A percentile compares a stretch with the other conserved stretches of the same genome.
Conservation (phyloP, 2,888 invertebrate species). For the Sericinus montela region DNA sequence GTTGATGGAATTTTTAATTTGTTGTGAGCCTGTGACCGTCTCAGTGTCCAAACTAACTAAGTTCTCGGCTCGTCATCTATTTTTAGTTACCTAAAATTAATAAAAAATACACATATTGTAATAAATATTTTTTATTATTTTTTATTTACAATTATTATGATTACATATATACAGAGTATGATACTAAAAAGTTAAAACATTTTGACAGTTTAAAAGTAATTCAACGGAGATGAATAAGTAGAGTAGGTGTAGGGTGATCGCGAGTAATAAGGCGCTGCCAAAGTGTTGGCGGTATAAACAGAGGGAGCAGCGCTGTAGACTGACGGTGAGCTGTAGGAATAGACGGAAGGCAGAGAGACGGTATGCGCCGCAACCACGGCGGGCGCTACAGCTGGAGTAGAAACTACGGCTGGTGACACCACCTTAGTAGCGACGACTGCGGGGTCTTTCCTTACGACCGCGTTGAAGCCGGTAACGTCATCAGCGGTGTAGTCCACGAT, state of each 20-base stretch:
- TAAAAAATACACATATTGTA: too few relatives aligned
- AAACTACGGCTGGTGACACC: slow-evolving; percentile 26
- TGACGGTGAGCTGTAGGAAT: background rate
- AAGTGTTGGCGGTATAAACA: background rate
- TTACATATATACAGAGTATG: too few relatives aligned
- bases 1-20: too few relatives aligned
- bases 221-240: background rate
- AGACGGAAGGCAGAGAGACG: slow-evolving; percentile 24
- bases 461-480: slow-evolving; percentile 73
- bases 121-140: too few relatives aligned
- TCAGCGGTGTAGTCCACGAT: slow-evolving; percentile 75
- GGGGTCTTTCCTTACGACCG: slow-evolving; percentile 73
- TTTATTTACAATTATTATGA: too few relatives aligned
- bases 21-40: too few relatives aligned
- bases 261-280: slow-evolving; percentile 18
- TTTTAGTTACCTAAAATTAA: too few relatives aligned
- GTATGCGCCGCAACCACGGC: slow-evolving; percentile 20
- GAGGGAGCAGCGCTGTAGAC: background rate
- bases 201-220: background rate
- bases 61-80: too few relatives aligned
- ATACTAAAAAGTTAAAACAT: too few relatives aligned
- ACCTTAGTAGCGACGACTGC: slow-evolving; percentile 33
- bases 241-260: slow-evolving; percentile 1
- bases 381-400: slow-evolving; percentile 23
- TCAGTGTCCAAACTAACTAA: too few relatives aligned